Base-by-base conservation (phyloP, 2,888 invertebrate genomes). In the Xanthia icteritia region DNA sequence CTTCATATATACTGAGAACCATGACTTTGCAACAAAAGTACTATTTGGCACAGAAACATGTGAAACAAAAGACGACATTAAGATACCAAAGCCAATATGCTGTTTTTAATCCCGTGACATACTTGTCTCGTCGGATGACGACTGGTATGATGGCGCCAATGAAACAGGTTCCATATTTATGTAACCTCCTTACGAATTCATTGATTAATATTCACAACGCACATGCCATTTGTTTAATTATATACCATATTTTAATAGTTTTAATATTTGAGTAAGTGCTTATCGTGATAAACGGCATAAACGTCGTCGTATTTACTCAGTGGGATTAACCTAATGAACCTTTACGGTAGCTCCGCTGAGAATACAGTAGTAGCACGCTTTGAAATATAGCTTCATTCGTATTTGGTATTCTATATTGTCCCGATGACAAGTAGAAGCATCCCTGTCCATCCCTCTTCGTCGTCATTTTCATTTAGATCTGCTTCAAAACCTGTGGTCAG, bases 101-200 rank as follows among this genome's bases (percentile, higher is more conserved):
- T 63, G 69, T 76, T 81, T 56, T 75, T 69, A 82, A 48, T 60
- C 70, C 73, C 27, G 69, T 68, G 76, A 69, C 83, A 86, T 36
- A 86, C 48, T 86, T 74, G 73, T 66, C 58, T 73, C 69, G 68
- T 61, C 78, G 66, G 71, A 72, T 69, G 65, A 71, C 39, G 45
- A 73, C 66, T 77, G 60, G 58, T 48, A n/a, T n/a, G 79, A 70
- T 82, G 84, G 84, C 86, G 84, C 86, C 84, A 76, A 61, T n/a
- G 39, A 61, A 84, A 86, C 86, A 86, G 76, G 86, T 83, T 86
- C 61, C 23, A 70, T 76, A 83, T 68, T 73, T 70, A 79, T 48
- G 45, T 76, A 84, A 86, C 83, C 86, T 86, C 76, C 60, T 73
- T 84, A 78, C 60, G 23, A 56, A 82, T 77, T 54, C 31, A 42